A percentile compares a stretch with the other conserved stretches of the same genome.
Conservation (phyloP, 2,113 vertebrate genomes). For the Hippocampus comes region DNA sequence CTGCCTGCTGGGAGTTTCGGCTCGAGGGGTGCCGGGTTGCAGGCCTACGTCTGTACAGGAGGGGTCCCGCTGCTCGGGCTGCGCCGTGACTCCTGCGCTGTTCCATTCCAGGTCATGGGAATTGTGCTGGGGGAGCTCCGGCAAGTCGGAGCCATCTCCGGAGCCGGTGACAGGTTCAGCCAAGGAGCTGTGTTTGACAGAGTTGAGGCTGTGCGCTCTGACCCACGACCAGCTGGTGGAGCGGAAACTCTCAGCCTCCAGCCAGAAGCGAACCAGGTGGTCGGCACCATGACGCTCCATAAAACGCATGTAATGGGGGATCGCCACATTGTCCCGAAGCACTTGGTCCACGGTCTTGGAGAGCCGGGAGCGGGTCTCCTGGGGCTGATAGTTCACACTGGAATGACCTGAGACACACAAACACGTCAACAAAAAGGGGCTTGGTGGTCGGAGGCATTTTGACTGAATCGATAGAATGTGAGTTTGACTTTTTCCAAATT, state of each 20-base stretch:
- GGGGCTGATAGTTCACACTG: slow-evolving; percentile 89
- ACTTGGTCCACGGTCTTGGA: slow-evolving; percentile 95
- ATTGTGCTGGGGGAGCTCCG: slow-evolving; percentile 1
- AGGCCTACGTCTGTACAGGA: slow-evolving; percentile 55
- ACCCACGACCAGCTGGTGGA: slow-evolving; percentile 91
- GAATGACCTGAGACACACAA: slow-evolving; percentile 80
- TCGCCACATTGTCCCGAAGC: slow-evolving; percentile 82
- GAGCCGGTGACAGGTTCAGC: slow-evolving; percentile 78
- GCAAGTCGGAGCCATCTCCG: slow-evolving; percentile 27
- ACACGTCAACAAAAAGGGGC: background rate
- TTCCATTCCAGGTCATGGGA: slow-evolving; percentile 22
- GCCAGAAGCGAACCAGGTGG: slow-evolving; percentile 92
- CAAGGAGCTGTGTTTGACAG: slow-evolving; percentile 92
- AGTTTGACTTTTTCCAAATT: background rate
- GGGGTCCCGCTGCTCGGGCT: slow-evolving; percentile 53
- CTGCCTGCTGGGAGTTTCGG: slow-evolving; percentile 68
- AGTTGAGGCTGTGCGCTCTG: slow-evolving; percentile 92
- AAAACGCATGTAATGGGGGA: slow-evolving; percentile 91
- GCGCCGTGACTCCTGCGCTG: slow-evolving; percentile 39
- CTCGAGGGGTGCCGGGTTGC: slow-evolving; percentile 34
- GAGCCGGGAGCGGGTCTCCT: slow-evolving; percentile 92
- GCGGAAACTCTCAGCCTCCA: slow-evolving; percentile 93
- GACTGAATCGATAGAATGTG: too few species aligned
- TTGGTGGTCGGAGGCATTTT: too few species aligned
- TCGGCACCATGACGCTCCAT: slow-evolving; percentile 86